Percentiles rank a stretch among this genome's conserved stretches.
Conservation (phyloP, 2,888 invertebrate genomes). For the Conchocele bisecta region DNA sequence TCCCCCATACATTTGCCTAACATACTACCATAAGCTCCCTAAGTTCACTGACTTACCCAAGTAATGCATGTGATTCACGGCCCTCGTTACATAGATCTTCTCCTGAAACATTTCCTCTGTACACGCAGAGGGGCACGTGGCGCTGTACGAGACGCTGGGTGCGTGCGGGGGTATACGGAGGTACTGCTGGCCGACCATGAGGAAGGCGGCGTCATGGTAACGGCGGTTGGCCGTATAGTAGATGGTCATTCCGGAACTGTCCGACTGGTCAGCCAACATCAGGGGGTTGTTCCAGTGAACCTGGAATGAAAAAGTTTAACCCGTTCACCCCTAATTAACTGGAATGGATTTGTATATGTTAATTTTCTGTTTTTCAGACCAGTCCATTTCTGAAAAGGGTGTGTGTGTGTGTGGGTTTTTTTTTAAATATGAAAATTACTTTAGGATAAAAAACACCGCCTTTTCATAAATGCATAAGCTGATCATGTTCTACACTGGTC, state of each 20-base stretch:
- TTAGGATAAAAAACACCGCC: too few species aligned
- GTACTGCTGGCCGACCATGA: slow-evolving; percentile 62
- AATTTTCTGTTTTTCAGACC: too few species aligned
- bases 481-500: too few species aligned
- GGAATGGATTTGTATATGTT: too few species aligned
- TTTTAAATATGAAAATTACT: too few species aligned
- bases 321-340: too few species aligned
- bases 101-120: slow-evolving; percentile 66
- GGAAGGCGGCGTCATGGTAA: slow-evolving; percentile 56
- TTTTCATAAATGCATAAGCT: too few species aligned
- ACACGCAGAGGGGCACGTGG: slow-evolving; percentile 65
- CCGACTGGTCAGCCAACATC: slow-evolving; percentile 21
- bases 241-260: slow-evolving; percentile 57
- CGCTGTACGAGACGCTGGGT: slow-evolving; percentile 37
- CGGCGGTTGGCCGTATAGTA: slow-evolving; percentile 48
- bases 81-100: slow-evolving; percentile 67
- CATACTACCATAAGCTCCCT: too few species aligned
- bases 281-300: slow-evolving; percentile 64
- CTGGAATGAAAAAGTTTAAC: slow-evolving; percentile 44
- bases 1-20: too few species aligned
- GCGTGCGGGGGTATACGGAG: slow-evolving; percentile 60
- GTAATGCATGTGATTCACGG: slow-evolving; percentile 76
- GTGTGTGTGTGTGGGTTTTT: too few species aligned
- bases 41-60: slow-evolving; percentile 66
- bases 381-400: too few species aligned